phyloP scores from a whole-genome alignment of 2,888 invertebrate species.

The Strigamia crassipes region DNA sequence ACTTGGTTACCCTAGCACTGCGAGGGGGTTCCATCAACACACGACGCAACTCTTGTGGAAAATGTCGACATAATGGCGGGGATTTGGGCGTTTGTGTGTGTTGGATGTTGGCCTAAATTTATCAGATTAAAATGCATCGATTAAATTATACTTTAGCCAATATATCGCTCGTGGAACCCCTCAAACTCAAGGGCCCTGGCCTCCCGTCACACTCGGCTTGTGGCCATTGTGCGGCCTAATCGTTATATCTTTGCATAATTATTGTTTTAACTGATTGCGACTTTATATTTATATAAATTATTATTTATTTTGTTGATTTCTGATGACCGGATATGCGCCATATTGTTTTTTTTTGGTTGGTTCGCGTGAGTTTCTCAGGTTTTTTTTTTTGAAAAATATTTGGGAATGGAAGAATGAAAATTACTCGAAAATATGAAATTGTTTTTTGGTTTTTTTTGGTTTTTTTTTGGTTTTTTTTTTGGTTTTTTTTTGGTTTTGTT shows the following conservation, averaged over 20 bases:
- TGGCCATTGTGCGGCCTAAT: not conserved
- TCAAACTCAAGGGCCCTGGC: not conserved
- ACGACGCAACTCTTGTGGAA: not conserved
- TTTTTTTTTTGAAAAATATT: no score
- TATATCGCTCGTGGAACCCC: not conserved
- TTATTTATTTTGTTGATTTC: not conserved
- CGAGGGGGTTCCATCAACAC: not conserved
- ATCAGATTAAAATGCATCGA: constrained; percentile 12
- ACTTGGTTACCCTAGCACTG: constrained; percentile 34
- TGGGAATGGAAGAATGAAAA: not conserved
- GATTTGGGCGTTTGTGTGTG: not conserved
- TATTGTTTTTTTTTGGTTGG: not conserved
- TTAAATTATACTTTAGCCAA: constrained; percentile 11
- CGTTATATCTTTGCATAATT: not conserved
- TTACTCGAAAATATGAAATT: not conserved
- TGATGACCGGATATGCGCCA: not conserved
- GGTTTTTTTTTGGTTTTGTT: no score
- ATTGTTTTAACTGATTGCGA: not conserved
- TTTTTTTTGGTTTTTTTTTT: no score
- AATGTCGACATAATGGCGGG: not conserved
- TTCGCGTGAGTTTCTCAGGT: no score
- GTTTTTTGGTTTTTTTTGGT: not conserved
- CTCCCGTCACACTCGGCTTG: not conserved
- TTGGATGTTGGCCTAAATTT: constrained; percentile 14
- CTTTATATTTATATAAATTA: not conserved